These are phyloP conservation scores for Phytoseiulus persimilis DNA, from an alignment of 2,888 invertebrate genomes.

Conservation along the genomic window DNA sequence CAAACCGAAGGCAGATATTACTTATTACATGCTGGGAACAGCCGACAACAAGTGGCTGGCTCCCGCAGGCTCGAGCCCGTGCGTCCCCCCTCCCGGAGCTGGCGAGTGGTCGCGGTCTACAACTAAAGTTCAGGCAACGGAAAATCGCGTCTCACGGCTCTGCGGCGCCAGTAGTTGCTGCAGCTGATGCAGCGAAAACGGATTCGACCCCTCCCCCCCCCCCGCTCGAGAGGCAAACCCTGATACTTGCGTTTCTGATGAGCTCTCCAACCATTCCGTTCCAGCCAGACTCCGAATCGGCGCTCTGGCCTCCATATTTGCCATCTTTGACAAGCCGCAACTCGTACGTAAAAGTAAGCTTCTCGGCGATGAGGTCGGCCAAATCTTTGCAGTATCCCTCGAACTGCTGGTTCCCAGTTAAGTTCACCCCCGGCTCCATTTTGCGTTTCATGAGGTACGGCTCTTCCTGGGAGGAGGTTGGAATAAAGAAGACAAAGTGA, in stretches of 20 bases:
- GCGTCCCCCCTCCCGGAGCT: neutral
- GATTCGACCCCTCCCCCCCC: neutral
- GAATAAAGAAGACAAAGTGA: neutral
- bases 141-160: no score
- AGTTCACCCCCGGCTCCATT: conserved; percentile 58
- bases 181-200: no score
- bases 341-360: conserved; percentile 49
- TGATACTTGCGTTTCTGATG: conserved; percentile 44
- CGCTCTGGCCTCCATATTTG: conserved; percentile 44
- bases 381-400: conserved; percentile 89
- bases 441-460: conserved; percentile 74
- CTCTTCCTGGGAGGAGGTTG: conserved; percentile 59
- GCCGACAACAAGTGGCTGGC: neutral
- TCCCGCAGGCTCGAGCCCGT: neutral
- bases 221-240: neutral
- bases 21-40: neutral
- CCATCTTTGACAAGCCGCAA: conserved; percentile 44
- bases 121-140: neutral
- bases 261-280: conserved; percentile 47
- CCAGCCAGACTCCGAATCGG: conserved; percentile 45
- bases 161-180: neutral
- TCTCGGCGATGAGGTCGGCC: conserved; percentile 68
- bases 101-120: neutral
- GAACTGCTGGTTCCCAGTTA: conserved; percentile 66
- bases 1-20: neutral